Percentiles rank a stretch among this genome's conserved stretches.
phyloP scores from a whole-genome alignment of 2,888 invertebrate species.

The Drosophila trichaetosa region DNA sequence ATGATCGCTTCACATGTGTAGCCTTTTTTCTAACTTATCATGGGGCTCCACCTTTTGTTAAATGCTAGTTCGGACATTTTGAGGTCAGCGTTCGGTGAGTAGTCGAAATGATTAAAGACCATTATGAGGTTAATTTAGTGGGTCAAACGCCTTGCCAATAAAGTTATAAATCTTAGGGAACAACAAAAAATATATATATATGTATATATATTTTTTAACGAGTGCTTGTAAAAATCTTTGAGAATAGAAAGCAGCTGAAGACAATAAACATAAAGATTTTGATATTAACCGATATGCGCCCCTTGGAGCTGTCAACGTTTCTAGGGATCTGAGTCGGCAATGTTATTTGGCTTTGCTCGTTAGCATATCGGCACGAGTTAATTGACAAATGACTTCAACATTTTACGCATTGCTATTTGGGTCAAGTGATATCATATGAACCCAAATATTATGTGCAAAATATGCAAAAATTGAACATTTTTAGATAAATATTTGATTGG shows the following conservation, averaged over 20 bases:
- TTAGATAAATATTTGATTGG: conserved; percentile 58
- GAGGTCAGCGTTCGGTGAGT: conserved; percentile 23
- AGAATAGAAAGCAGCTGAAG: conserved; percentile 64
- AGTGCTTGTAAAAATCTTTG: conserved; percentile 24
- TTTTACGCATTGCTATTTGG: conserved; percentile 44
- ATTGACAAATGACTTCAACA: conserved; percentile 66
- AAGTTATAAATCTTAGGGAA: conserved; percentile 54
- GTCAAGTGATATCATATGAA: conserved; percentile 55
- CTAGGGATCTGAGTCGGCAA: conserved; percentile 31
- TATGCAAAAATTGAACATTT: conserved; percentile 51
- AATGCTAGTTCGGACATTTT: conserved; percentile 7
- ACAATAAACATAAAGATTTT: conserved; percentile 68
- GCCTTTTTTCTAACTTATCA: conserved; percentile 2
- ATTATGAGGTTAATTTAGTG: conserved; percentile 21
- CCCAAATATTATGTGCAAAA: conserved; percentile 15
- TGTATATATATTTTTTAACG: conserved; percentile 18
- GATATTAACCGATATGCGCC: conserved; percentile 37
- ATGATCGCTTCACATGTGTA: conserved; percentile 23
- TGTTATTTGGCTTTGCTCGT: conserved; percentile 12
- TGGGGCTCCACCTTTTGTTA: background rate
- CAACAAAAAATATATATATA: background rate
- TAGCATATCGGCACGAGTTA: conserved; percentile 40
- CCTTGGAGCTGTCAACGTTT: conserved; percentile 52
- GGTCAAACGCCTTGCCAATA: conserved; percentile 45
- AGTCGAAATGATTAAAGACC: conserved; percentile 24